phyloP scores from a whole-genome alignment of 2,113 vertebrate genomes.

The Perca schrenkii region DNA sequence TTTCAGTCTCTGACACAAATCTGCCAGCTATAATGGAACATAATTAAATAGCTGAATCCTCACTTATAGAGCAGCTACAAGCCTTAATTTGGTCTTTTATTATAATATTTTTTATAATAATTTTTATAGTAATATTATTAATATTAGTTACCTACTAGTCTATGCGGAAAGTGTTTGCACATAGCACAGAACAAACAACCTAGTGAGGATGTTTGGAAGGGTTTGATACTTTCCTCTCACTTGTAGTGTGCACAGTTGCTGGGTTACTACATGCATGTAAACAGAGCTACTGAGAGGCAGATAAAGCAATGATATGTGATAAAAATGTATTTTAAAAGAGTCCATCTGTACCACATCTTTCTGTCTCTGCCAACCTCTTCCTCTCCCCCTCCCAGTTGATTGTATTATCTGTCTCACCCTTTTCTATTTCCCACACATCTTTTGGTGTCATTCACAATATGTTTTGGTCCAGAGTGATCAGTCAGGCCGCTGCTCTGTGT shows the following conservation, averaged over 20 bases:
- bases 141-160: slow-evolving; percentile 9
- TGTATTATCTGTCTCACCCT: slow-evolving; percentile 19
- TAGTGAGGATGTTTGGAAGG: background rate
- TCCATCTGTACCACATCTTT: slow-evolving; percentile 37
- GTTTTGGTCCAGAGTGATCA: slow-evolving; percentile 66
- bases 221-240: background rate
- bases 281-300: background rate
- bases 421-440: slow-evolving; percentile 14
- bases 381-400: slow-evolving; percentile 8
- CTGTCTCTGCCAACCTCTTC: slow-evolving; percentile 6
- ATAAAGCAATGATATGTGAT: slow-evolving; percentile 20
- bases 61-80: slow-evolving; percentile 6
- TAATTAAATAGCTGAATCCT: background rate
- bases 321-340: slow-evolving; percentile 8
- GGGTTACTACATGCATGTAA: background rate
- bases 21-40: slow-evolving; percentile 13
- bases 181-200: slow-evolving; percentile 14
- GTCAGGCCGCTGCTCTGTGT: slow-evolving; percentile 61
- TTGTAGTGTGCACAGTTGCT: background rate
- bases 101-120: background rate
- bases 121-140: background rate
- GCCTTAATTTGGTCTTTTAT: slow-evolving; percentile 1
- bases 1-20: slow-evolving; percentile 10
- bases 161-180: background rate
- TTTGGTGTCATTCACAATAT: slow-evolving; percentile 56